Evolutionary conservation across 2,113 vertebrate species (phyloP).

Genomic region (Ranitomeya imitator): DNA sequence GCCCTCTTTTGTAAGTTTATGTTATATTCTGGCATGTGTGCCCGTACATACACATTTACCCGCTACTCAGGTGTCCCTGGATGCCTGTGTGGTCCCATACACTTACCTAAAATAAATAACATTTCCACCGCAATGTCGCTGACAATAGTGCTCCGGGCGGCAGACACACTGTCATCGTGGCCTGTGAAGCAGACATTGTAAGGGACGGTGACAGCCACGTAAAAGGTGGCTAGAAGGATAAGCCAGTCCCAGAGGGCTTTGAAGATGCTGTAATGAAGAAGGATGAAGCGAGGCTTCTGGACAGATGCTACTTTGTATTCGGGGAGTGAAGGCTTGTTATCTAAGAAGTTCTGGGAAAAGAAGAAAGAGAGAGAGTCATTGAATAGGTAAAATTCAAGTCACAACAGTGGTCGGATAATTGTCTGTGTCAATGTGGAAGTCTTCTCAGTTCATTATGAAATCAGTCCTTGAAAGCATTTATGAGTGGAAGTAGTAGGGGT

Average conservation of each 20-base stretch:
- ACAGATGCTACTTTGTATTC: conserved; percentile 96
- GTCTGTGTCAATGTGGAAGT: neutral
- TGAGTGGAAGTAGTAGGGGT: neutral
- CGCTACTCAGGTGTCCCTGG: neutral
- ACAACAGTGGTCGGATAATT: neutral
- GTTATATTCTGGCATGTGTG: neutral
- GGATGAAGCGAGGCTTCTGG: conserved; percentile 91
- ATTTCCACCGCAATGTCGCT: conserved; percentile 93
- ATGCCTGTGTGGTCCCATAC: neutral
- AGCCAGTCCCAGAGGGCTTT: conserved; percentile 97
- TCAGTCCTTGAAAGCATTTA: neutral
- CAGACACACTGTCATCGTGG: conserved; percentile 75
- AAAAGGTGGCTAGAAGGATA: conserved; percentile 95
- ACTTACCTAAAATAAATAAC: conserved; percentile 93
- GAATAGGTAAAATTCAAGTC: conserved; percentile 5
- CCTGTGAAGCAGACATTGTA: conserved; percentile 93
- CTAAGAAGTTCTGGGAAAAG: conserved; percentile 83
- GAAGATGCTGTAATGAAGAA: conserved; percentile 94
- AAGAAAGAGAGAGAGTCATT: conserved; percentile 46
- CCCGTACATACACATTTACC: neutral
- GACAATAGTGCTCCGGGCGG: conserved; percentile 84
- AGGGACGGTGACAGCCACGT: conserved; percentile 90
- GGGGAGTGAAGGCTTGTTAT: conserved; percentile 83
- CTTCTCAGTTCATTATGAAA: neutral
- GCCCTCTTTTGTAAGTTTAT: neutral